phyloP scores from a whole-genome alignment of 2,113 vertebrate species.

The Anser cygnoides region DNA sequence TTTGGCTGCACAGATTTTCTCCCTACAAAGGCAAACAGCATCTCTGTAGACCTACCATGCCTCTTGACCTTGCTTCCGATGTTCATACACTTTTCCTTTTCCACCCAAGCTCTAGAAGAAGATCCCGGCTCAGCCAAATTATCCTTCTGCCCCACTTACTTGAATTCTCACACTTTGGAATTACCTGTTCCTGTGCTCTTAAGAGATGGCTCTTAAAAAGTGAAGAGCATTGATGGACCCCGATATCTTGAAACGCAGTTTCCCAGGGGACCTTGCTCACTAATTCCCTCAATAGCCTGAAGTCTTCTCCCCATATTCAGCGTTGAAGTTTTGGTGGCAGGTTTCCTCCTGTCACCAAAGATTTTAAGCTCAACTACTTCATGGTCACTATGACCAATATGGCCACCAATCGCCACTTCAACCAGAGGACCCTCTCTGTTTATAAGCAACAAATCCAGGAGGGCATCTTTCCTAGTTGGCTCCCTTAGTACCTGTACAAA shows the following conservation, averaged over 20 bases:
- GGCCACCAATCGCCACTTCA: not conserved
- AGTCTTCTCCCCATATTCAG: not conserved
- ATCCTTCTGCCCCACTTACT: not conserved
- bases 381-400: not conserved
- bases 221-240: not conserved
- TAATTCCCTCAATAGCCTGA: not conserved
- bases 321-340: not conserved
- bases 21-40: too few relatives aligned
- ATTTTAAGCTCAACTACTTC: not conserved
- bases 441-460: not conserved
- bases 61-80: not conserved
- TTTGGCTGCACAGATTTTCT: too few relatives aligned
- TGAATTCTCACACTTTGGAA: not conserved
- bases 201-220: not conserved
- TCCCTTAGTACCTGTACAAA: not conserved
- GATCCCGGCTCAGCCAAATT: not conserved
- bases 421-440: not conserved
- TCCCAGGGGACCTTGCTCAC: not conserved
- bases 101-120: not conserved
- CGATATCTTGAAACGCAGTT: not conserved
- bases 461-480: not conserved
- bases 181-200: not conserved
- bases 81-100: not conserved
- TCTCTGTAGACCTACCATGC: not conserved
- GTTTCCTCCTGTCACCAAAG: not conserved